A percentile compares a stretch with the other conserved stretches of the same genome.
Evolutionary conservation across 2,113 vertebrate species (phyloP).

Genomic region (Jacana jacana): DNA sequence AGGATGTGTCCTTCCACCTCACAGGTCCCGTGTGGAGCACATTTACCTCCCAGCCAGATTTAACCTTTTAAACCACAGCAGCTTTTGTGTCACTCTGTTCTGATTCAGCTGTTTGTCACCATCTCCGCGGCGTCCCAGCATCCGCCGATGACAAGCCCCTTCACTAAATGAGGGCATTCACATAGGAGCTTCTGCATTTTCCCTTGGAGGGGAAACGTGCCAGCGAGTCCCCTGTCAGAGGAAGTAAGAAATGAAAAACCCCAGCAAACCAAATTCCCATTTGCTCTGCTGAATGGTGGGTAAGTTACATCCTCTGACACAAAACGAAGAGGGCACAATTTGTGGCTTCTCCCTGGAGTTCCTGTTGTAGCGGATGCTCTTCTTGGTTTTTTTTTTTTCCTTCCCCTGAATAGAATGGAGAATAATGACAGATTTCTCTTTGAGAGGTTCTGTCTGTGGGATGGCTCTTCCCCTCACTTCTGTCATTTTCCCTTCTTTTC

Average conservation of each 20-base stretch:
- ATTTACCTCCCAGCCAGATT: background rate
- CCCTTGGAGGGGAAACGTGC: background rate
- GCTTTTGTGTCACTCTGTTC: background rate
- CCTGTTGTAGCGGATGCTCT: background rate
- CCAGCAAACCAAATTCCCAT: background rate
- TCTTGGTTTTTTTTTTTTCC: too few relatives aligned
- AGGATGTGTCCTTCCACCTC: background rate
- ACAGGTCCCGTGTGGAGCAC: background rate
- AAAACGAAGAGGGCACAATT: background rate
- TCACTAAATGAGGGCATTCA: background rate
- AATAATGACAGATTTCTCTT: background rate
- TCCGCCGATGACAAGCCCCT: background rate
- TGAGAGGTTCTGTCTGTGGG: background rate
- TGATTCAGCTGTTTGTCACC: slow-evolving; percentile 19
- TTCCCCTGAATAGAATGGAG: background rate
- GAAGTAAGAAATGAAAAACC: background rate
- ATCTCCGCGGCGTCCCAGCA: background rate
- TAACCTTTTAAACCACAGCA: background rate
- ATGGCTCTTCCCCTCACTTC: background rate
- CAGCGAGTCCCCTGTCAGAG: background rate
- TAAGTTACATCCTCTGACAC: background rate
- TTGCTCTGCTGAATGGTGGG: background rate
- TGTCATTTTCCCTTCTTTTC: background rate
- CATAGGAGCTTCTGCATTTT: background rate
- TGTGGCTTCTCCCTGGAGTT: background rate